phyloP scores from a whole-genome alignment of 1,140 invertebrate species.

The Maconellicoccus hirsutus region DNA sequence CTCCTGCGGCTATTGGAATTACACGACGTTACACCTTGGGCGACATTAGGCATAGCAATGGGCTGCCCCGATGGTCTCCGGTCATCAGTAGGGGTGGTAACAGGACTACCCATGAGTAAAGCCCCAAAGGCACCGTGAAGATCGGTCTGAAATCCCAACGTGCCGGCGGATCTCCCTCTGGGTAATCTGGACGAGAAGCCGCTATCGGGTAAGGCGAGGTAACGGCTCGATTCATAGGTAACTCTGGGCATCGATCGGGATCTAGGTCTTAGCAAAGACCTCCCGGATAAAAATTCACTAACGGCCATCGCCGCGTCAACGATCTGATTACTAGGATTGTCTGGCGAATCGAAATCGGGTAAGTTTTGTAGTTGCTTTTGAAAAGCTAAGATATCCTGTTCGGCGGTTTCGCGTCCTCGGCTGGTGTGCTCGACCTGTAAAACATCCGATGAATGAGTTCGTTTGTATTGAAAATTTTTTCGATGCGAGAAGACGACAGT shows the following conservation, averaged over 20 bases:
- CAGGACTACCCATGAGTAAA: conserved; percentile 31
- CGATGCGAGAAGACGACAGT: too few species aligned
- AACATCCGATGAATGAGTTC: not conserved
- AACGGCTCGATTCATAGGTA: conserved; percentile 37
- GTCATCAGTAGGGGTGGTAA: conserved; percentile 31
- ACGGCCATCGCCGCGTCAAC: conserved; percentile 28
- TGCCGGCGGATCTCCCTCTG: conserved; percentile 32
- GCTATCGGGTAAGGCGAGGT: conserved; percentile 35
- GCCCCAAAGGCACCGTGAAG: conserved; percentile 26
- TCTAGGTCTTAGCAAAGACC: conserved; percentile 35
- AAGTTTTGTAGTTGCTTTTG: conserved; percentile 43
- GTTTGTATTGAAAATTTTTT: too few species aligned
- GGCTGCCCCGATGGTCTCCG: conserved; percentile 27
- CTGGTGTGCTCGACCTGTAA: conserved; percentile 13
- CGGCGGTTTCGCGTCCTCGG: conserved; percentile 34
- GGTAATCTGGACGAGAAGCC: conserved; percentile 31
- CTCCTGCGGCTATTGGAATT: conserved; percentile 33
- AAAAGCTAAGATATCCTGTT: conserved; percentile 42
- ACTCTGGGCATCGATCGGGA: conserved; percentile 42
- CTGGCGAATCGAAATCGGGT: conserved; percentile 38
- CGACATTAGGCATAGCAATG: conserved; percentile 23
- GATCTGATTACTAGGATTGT: conserved; percentile 28
- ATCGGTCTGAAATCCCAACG: conserved; percentile 30
- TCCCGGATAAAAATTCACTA: conserved; percentile 31
- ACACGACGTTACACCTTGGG: conserved; percentile 24